A percentile compares a stretch with the other conserved stretches of the same genome.
phyloP scores from a whole-genome alignment of 2,113 vertebrate genomes.

The Actenoides lindsayi region DNA sequence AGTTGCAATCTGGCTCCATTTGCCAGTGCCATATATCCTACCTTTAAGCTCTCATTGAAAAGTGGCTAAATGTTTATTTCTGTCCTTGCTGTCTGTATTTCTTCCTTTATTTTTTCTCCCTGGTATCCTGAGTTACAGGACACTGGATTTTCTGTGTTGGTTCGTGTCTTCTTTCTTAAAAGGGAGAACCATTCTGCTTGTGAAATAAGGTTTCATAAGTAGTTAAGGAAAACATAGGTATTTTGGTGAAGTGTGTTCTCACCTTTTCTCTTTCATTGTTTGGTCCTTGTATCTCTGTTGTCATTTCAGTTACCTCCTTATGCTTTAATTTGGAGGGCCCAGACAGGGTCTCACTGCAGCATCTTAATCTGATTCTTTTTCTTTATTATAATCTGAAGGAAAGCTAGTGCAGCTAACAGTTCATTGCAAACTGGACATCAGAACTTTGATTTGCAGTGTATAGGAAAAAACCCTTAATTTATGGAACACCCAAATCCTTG shows the following conservation, averaged over 20 bases:
- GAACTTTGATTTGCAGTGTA: background rate
- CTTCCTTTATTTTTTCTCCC: background rate
- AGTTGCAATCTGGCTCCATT: background rate
- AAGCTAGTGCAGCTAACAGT: background rate
- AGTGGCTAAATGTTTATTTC: background rate
- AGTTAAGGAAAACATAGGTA: background rate
- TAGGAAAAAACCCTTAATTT: background rate
- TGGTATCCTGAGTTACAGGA: background rate
- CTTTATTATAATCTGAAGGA: background rate
- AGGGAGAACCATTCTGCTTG: fast-evolving
- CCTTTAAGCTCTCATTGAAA: background rate
- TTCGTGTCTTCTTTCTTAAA: background rate
- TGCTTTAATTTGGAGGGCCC: background rate
- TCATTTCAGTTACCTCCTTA: background rate
- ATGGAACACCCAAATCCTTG: background rate
- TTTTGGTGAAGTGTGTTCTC: background rate
- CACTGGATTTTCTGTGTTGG: background rate
- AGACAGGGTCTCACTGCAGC: background rate
- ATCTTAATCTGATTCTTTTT: background rate
- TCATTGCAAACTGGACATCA: background rate
- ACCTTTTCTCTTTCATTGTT: background rate
- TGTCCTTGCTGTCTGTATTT: background rate
- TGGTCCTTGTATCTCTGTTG: background rate
- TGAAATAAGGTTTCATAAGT: background rate
- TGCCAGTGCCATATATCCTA: background rate